Percentiles rank a stretch among this genome's conserved stretches.
Evolutionary conservation across 2,113 vertebrate genomes (phyloP).

Genomic region (Anthoscopus minutus): DNA sequence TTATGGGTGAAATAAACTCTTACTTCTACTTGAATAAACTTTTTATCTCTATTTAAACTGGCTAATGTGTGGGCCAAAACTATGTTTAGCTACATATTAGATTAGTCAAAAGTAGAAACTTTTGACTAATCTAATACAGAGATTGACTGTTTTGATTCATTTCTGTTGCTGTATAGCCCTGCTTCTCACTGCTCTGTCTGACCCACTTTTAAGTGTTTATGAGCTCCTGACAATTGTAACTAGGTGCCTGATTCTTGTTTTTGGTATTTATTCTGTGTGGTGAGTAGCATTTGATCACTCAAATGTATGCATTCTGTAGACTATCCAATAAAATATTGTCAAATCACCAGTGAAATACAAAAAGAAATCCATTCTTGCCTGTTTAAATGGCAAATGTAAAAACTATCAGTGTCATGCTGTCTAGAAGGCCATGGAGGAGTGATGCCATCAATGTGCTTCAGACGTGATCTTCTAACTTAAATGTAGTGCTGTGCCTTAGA

Average conservation of each 20-base stretch:
- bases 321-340: background rate
- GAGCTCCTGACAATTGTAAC: background rate
- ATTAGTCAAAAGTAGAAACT: too few species aligned
- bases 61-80: background rate
- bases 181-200: background rate
- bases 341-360: background rate
- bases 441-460: background rate
- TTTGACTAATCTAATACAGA: background rate
- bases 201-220: background rate
- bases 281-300: background rate
- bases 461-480: background rate
- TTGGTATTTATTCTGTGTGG: background rate
- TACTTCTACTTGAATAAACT: background rate
- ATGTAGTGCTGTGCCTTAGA: background rate
- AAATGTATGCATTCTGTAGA: background rate
- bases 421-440: background rate
- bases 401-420: background rate
- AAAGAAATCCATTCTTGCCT: background rate
- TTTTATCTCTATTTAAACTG: background rate
- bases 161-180: background rate
- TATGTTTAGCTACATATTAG: background rate
- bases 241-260: background rate
- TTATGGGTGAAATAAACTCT: background rate
- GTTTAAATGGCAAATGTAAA: background rate
- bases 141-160: background rate